A percentile compares a stretch with the other conserved stretches of the same genome.
Conservation (phyloP, 2,888 invertebrate genomes). For the Drosophila cyrtoloma region DNA sequence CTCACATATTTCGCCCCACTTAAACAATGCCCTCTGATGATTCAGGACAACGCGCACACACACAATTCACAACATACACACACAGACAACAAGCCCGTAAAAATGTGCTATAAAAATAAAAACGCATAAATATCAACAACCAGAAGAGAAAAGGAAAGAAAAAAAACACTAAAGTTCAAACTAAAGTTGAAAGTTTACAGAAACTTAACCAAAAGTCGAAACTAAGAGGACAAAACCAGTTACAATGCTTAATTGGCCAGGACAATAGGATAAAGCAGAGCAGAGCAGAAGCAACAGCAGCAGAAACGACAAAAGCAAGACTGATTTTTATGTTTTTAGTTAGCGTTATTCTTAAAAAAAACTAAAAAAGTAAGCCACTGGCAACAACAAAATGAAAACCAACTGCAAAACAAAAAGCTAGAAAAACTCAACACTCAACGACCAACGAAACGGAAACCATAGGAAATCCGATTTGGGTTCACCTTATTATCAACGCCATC, state of each 20-base stretch:
- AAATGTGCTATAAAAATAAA: conserved; percentile 71
- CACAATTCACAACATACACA: conserved; percentile 28
- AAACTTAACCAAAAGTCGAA: neutral
- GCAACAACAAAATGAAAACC: conserved; percentile 3
- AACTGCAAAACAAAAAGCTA: conserved; percentile 13
- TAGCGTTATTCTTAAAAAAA: conserved; percentile 57
- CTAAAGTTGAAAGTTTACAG: conserved; percentile 29
- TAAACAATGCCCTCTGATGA: conserved; percentile 23
- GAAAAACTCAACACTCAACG: neutral
- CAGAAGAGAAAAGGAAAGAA: conserved; percentile 9
- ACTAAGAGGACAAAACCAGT: conserved; percentile 1
- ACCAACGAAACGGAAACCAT: conserved; percentile 56
- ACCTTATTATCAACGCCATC: conserved; percentile 36
- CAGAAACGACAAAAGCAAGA: conserved; percentile 71
- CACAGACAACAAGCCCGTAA: conserved; percentile 42
- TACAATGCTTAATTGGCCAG: conserved; percentile 52
- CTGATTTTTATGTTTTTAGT: conserved; percentile 82
- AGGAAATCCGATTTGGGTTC: conserved; percentile 54
- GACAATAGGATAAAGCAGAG: conserved; percentile 16
- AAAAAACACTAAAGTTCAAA: conserved; percentile 23
- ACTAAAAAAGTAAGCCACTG: conserved; percentile 20
- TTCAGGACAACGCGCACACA: conserved; percentile 51
- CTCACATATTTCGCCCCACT: conserved; percentile 17
- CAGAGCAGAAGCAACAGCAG: conserved; percentile 13
- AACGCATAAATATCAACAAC: conserved; percentile 48